A percentile compares a stretch with the other conserved stretches of the same genome.
Conservation (phyloP, 2,797 vertebrate species). For the Oreonectes daqikongensis region DNA sequence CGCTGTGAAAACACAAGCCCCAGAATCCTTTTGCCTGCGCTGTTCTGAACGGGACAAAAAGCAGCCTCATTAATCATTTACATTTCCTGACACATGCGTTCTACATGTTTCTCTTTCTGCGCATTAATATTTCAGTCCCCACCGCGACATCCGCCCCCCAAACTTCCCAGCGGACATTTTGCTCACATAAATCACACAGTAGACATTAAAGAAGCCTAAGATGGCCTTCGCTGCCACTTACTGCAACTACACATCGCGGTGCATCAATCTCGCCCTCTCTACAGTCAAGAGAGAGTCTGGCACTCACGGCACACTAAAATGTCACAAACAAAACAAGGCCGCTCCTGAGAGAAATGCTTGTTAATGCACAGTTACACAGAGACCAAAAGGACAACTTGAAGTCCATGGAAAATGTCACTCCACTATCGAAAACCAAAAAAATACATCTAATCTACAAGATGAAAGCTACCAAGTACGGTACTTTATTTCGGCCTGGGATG, state of each 20-base stretch:
- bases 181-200: conserved; percentile 72
- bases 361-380: conserved; percentile 33
- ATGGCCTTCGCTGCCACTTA: conserved; percentile 68
- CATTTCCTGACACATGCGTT: conserved; percentile 68
- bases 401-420: conserved; percentile 33
- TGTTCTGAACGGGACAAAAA: conserved; percentile 65
- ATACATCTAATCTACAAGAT: conserved; percentile 31
- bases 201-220: conserved; percentile 71
- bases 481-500: conserved; percentile 33
- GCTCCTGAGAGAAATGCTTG: conserved; percentile 36
- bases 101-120: conserved; percentile 70
- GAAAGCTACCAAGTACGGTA: neutral
- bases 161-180: conserved; percentile 70
- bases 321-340: conserved; percentile 52
- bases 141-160: conserved; percentile 1
- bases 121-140: conserved; percentile 77
- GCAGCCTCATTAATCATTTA: conserved; percentile 76
- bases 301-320: conserved; percentile 43
- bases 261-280: conserved; percentile 49
- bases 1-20: neutral
- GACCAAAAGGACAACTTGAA: conserved; percentile 17
- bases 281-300: conserved; percentile 40
- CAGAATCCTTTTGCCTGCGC: conserved; percentile 53
- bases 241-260: conserved; percentile 35
- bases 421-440: conserved; percentile 24